Conservation (phyloP, 2,797 vertebrate species). For the Pogonophryne albipinna region DNA sequence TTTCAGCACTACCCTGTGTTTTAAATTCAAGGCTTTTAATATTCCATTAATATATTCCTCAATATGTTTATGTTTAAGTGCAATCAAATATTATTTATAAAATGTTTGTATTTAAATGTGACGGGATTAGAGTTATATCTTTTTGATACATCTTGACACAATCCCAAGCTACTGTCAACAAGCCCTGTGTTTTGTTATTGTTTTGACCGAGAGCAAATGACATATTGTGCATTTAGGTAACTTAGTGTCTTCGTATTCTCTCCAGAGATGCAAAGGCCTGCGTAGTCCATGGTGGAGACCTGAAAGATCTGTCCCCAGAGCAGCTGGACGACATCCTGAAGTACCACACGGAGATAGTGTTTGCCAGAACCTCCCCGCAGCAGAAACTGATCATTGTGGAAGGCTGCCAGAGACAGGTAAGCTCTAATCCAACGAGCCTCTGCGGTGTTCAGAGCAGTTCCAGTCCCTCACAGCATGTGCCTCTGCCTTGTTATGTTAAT, state of each 20-base stretch:
- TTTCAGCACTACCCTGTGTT: not conserved
- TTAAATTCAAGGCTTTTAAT: too few species aligned
- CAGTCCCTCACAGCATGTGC: constrained; percentile 19
- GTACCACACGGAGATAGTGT: constrained; percentile 96
- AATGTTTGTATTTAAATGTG: too few species aligned
- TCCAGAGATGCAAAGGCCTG: constrained; percentile 96
- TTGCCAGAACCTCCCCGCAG: constrained; percentile 96
- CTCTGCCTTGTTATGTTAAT: constrained; percentile 32
- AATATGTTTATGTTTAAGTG: not conserved
- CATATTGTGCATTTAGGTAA: not conserved
- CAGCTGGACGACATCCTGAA: constrained; percentile 93
- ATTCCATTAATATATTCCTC: too few species aligned
- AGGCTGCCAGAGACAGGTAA: constrained; percentile 95
- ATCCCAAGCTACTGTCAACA: too few species aligned
- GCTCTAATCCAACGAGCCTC: constrained; percentile 3
- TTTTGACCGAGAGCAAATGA: too few species aligned
- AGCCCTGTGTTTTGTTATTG: too few species aligned
- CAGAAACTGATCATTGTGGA: constrained; percentile 98
- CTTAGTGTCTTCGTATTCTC: not conserved
- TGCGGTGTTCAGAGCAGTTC: not conserved
- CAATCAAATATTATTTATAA: too few species aligned
- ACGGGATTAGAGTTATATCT: too few species aligned
- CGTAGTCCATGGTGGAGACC: constrained; percentile 93
- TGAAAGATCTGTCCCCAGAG: constrained; percentile 92
- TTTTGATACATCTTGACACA: too few species aligned